Base-by-base conservation (phyloP, 2,888 invertebrate genomes). In the Fragum whitleyi region DNA sequence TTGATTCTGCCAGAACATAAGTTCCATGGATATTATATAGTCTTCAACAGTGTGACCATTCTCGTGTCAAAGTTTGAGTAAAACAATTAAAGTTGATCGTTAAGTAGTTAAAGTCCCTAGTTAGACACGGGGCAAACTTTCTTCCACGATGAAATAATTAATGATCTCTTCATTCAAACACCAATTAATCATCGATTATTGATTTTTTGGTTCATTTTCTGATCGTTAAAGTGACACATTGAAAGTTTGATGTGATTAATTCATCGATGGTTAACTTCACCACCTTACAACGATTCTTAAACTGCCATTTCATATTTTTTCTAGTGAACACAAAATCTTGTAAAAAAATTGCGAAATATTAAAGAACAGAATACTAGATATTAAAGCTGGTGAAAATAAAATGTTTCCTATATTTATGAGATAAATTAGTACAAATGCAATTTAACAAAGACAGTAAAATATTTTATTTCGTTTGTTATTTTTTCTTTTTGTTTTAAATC, bases 91-190 rank as follows among this genome's bases (percentile, higher is more conserved):
- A 65, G 65, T n/a, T 23, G 65, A 42, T 42, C 39, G 32, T 19
- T 21, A 5, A 61, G 23, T 39, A 65, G 65, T 79, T 79, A 79
- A 79, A 79, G 79, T 72, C 59, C 71, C 57, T 67, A 9, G 28
- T 77, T 57, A 73, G 47, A 59, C 57, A 23, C 74, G 39, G 51
- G 67, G 67, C 67, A 72, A 59, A 77, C 68, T 73, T 73, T 47
- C 16, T 9, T 36, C 3, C 67, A 55, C 57, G 57, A 77, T 77
- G 72, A 72, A 77, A 72, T 72, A 47, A 73, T 72, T 77, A 39
- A 65, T 42, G 65, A 65, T 65, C 23, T 65, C 23, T 26, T 65
- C 36, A 47, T 21, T 21, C 65, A 65, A 65, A 39, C 42, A 65
- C 36, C 42, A 36, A 65, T 42, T 26, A 65, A 26, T 65, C 21